These are phyloP conservation scores for Thysanoteuthis rhombus DNA, from an alignment of 2,888 invertebrate genomes.

Conservation along the genomic window DNA sequence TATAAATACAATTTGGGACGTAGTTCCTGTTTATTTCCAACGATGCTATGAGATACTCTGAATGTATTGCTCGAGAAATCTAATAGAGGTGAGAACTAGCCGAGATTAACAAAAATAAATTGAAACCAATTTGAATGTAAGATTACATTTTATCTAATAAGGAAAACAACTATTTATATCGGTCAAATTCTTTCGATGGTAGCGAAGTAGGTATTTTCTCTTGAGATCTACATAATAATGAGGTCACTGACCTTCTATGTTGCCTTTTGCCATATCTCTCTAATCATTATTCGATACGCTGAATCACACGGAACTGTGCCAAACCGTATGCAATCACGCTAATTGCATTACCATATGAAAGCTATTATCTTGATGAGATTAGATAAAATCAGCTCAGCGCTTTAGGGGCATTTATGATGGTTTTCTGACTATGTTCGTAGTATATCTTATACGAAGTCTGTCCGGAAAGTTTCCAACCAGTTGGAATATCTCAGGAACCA, in stretches of 20 bases:
- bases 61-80: no score
- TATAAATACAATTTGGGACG: no score
- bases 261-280: background rate
- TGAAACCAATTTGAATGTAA: no score
- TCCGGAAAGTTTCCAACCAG: no score
- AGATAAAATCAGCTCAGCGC: background rate
- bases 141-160: no score
- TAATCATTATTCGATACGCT: background rate
- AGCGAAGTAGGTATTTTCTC: background rate
- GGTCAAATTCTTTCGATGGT: background rate
- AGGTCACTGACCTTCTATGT: background rate
- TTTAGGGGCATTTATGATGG: background rate
- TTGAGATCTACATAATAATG: background rate
- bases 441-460: no score
- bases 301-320: background rate
- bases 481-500: no score
- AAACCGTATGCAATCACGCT: background rate
- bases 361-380: background rate
- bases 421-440: background rate
- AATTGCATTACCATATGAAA: constrained; percentile 12
- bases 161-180: background rate
- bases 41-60: no score
- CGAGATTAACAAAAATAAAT: no score
- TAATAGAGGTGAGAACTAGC: no score
- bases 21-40: no score